Percentiles rank a stretch among this genome's conserved stretches.
Evolutionary conservation across 2,113 vertebrate genomes (phyloP).

Genomic region (Scomber scombrus): DNA sequence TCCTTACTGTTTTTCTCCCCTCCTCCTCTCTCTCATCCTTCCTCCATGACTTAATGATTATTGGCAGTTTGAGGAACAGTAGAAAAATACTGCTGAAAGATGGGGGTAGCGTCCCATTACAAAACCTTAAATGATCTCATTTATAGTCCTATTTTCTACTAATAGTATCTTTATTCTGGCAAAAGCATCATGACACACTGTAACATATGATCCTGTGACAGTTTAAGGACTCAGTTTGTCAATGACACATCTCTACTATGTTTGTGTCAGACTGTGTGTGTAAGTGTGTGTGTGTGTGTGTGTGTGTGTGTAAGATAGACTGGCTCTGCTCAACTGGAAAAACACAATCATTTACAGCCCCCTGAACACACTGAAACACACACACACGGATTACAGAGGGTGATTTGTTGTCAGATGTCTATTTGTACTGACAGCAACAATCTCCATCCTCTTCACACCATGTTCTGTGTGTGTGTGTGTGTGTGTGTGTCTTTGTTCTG

Average conservation of each 20-base stretch:
- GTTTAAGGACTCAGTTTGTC: neutral
- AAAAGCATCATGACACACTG: neutral
- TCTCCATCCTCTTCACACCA: conserved; percentile 7
- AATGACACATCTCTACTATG: neutral
- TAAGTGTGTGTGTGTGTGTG: neutral
- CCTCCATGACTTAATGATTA: too few species aligned
- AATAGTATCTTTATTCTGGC: neutral
- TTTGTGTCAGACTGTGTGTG: neutral
- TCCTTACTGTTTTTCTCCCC: too few species aligned
- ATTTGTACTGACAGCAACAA: conserved; percentile 40
- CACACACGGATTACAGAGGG: neutral
- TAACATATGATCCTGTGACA: neutral
- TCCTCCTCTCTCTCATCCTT: too few species aligned
- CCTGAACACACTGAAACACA: conserved; percentile 20
- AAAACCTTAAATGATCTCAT: neutral
- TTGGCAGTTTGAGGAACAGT: too few species aligned
- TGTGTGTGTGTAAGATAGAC: conserved; percentile 11
- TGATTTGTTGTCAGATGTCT: conserved; percentile 39
- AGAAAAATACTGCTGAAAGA: too few species aligned
- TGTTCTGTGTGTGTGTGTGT: neutral
- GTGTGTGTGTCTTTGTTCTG: neutral
- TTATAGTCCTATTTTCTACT: neutral
- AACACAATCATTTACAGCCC: conserved; percentile 47
- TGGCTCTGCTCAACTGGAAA: conserved; percentile 51
- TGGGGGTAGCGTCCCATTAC: too few species aligned